A percentile compares a stretch with the other conserved stretches of the same genome.
phyloP scores from a whole-genome alignment of 2,888 invertebrate genomes.

The Scaptomyza reducta region DNA sequence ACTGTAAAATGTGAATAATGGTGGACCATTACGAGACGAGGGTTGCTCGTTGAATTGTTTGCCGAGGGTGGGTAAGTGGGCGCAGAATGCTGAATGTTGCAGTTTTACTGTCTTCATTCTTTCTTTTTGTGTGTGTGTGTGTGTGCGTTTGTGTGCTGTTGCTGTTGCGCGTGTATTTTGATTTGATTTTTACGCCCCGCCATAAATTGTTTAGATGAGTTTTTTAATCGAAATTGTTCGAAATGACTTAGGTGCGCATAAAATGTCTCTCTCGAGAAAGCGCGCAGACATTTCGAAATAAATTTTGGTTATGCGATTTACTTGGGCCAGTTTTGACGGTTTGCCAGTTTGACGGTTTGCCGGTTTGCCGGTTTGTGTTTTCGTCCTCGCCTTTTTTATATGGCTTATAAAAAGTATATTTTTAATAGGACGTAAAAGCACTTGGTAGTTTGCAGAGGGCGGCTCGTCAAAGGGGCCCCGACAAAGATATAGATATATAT shows the following conservation, averaged over 20 bases:
- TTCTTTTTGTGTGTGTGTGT: neutral
- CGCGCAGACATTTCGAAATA: slow-evolving; percentile 61
- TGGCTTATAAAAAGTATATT: slow-evolving; percentile 80
- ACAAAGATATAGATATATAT: neutral
- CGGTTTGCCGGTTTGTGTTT: slow-evolving; percentile 5
- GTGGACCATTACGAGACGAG: slow-evolving; percentile 35
- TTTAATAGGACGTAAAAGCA: slow-evolving; percentile 79
- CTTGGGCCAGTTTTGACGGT: slow-evolving; percentile 45
- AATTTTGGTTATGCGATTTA: slow-evolving; percentile 66
- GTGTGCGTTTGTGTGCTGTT: slow-evolving; percentile 16
- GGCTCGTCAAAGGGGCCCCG: slow-evolving; percentile 25
- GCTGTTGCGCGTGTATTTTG: slow-evolving; percentile 71
- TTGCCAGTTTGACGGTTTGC: slow-evolving; percentile 1
- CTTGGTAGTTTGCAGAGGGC: slow-evolving; percentile 53
- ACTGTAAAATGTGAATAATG: slow-evolving; percentile 78
- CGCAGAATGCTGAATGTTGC: slow-evolving; percentile 76
- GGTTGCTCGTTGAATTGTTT: slow-evolving; percentile 35
- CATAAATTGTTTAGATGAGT: slow-evolving; percentile 84
- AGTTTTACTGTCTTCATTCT: slow-evolving; percentile 68
- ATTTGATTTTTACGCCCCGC: slow-evolving; percentile 82
- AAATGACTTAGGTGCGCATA: slow-evolving; percentile 80
- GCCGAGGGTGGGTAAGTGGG: neutral
- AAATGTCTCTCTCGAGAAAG: slow-evolving; percentile 72
- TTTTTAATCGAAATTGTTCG: slow-evolving; percentile 81
- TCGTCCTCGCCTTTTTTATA: slow-evolving; percentile 65